These are phyloP conservation scores for Sphecodes monilicornis DNA, from an alignment of 2,888 invertebrate genomes.

Conservation along the genomic window DNA sequence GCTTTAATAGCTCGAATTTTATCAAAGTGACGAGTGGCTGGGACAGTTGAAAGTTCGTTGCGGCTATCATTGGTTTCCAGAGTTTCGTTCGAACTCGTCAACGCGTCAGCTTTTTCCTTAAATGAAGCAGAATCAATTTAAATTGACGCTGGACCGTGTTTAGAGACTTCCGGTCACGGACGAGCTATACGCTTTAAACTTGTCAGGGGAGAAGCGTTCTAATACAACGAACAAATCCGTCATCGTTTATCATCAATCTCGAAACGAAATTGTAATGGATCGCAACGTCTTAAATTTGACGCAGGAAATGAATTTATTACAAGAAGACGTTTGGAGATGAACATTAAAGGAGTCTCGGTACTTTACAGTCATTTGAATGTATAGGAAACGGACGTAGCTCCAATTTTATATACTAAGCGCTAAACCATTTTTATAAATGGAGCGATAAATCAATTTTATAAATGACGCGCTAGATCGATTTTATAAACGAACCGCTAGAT, in stretches of 20 bases:
- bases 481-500: too few species aligned
- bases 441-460: too few species aligned
- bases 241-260: not conserved
- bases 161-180: not conserved
- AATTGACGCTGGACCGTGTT: not conserved
- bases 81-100: not conserved
- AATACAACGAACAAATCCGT: not conserved
- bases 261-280: not conserved
- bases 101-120: not conserved
- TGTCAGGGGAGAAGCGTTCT: not conserved
- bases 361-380: too few species aligned
- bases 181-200: not conserved
- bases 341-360: not conserved
- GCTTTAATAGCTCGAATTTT: not conserved
- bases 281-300: not conserved
- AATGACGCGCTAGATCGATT: too few species aligned
- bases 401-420: too few species aligned
- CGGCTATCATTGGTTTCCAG: not conserved
- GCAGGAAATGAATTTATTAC: not conserved
- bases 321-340: not conserved
- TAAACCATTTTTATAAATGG: too few species aligned
- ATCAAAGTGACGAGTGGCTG: not conserved
- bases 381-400: too few species aligned
- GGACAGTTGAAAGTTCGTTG: not conserved
- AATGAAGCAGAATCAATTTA: not conserved